A percentile compares a stretch with the other conserved stretches of the same genome.
Evolutionary conservation across 30 jellyfish, hydroid and myxozoan genomes (phyloP).

Genomic region (Chrysaora quinquecirrha): DNA sequence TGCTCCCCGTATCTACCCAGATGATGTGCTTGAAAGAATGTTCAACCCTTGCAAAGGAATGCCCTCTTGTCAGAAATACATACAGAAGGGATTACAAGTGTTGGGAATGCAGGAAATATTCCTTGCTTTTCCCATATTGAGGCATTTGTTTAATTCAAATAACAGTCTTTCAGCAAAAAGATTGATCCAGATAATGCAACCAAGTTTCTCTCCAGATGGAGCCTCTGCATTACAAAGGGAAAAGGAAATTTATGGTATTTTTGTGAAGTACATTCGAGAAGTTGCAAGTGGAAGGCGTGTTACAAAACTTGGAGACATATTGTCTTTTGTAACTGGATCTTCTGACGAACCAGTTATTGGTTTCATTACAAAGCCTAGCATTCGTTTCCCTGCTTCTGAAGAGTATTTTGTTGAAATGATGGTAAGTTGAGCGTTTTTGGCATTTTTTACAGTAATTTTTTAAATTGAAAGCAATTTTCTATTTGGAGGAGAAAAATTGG

Average conservation of each 20-base stretch:
- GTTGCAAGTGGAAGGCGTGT: constrained; percentile 64
- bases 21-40: constrained; percentile 31
- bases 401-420: neutral
- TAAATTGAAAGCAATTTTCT: too few relatives aligned
- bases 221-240: constrained; percentile 30
- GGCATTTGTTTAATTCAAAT: constrained; percentile 18
- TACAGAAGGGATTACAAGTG: constrained; percentile 45
- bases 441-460: neutral
- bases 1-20: constrained; percentile 28
- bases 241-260: constrained; percentile 35
- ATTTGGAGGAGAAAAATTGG: too few relatives aligned
- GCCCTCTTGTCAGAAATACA: constrained; percentile 10
- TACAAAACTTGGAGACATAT: constrained; percentile 19
- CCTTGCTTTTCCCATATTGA: constrained; percentile 25
- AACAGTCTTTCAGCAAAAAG: constrained; percentile 14
- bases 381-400: neutral
- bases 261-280: constrained; percentile 47
- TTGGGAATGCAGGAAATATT: constrained; percentile 40
- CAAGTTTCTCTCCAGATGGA: constrained; percentile 56
- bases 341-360: constrained; percentile 42
- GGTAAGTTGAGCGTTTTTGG: neutral
- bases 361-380: neutral
- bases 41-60: constrained; percentile 1
- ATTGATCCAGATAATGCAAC: constrained; percentile 31
- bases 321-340: constrained; percentile 48